Conservation (phyloP, 37 sponge, comb jelly and placozoan species). For the Halichondria panicea region DNA sequence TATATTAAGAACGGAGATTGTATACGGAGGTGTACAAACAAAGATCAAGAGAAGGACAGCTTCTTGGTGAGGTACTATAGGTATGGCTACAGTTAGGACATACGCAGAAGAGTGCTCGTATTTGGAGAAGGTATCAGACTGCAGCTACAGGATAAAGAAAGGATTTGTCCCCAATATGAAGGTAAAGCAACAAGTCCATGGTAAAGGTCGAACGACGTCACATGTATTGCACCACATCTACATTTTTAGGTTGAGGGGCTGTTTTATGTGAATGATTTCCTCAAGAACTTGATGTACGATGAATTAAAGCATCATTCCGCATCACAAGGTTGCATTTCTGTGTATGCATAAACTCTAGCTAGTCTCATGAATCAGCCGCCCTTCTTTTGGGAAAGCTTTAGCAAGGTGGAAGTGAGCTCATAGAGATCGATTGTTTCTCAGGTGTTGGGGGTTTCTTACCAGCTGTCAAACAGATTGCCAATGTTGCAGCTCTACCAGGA, state of each 20-base stretch:
- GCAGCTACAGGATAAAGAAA: conserved; percentile 87
- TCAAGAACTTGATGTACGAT: conserved; percentile 93
- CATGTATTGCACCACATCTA: neutral
- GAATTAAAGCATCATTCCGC: conserved; percentile 84
- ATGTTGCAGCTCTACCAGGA: conserved; percentile 97
- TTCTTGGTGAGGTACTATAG: too few relatives aligned
- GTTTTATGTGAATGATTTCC: conserved; percentile 90
- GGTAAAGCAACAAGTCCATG: conserved; percentile 41
- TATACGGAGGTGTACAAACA: too few relatives aligned
- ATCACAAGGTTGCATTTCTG: conserved; percentile 50
- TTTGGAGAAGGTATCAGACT: conserved; percentile 70
- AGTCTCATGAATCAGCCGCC: too few relatives aligned
- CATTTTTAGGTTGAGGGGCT: conserved; percentile 87
- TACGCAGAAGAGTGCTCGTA: conserved; percentile 87
- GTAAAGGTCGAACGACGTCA: too few relatives aligned
- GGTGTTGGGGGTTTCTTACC: conserved; percentile 99
- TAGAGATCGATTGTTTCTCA: conserved; percentile 20
- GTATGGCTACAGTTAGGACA: conserved; percentile 33
- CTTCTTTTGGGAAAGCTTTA: neutral
- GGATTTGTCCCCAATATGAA: conserved; percentile 99
- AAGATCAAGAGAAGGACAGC: too few relatives aligned
- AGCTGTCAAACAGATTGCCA: conserved; percentile 96
- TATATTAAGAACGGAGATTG: too few relatives aligned
- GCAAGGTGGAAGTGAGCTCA: neutral
- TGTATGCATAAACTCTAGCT: neutral